Evolutionary conservation across 2,113 vertebrate genomes (phyloP), one percentile per base, ranked within the genome.

Genomic region (Marmota flaviventris): DNA sequence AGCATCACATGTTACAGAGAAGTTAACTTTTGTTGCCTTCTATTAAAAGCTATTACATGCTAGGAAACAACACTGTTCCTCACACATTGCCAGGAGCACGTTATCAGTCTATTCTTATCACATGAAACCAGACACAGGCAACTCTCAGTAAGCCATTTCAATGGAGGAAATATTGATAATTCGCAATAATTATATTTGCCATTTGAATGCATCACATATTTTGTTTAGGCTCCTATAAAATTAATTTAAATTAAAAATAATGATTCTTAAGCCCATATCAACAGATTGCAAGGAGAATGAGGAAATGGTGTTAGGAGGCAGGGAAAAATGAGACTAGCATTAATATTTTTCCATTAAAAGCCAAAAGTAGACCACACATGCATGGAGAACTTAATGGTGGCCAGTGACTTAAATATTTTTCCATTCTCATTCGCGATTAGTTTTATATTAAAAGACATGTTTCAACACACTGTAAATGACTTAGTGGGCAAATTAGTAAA

Each of bases 51-150:
- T 93, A 83, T 92, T 87, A 92, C 75, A 93, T 89, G 86, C 70
- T 76, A 93, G n/a, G 53, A 94, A 93, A 92, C 76, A 96, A 73
- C 53, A 92, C 51, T 51, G 20, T 61, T 87, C 22, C 76, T 95
- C 56, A 87, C n/a, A 53, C 37, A 84, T 56, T 88, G 73, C 85
- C 89, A 89, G 51, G n/a, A 97, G 61, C 48, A 72, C 8, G 16
- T 92, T 96, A 97, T 92, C 92, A 81, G 56, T 95, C 87, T 95
- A 73, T 87, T 96, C 95, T 97, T 96, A 97, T 78, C 96, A 92
- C 65, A 85, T 85, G 63, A 92, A 96, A 37, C 76, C 92, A 97
- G 95, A 89, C 63, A 91, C 51, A 96, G 67, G 82, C 58, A 82
- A 90, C 18, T 75, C 72, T 94, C 90, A 87, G 45, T 67, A 88